Base-by-base conservation (phyloP, 2,113 vertebrate species). In the Sigmodon hispidus region DNA sequence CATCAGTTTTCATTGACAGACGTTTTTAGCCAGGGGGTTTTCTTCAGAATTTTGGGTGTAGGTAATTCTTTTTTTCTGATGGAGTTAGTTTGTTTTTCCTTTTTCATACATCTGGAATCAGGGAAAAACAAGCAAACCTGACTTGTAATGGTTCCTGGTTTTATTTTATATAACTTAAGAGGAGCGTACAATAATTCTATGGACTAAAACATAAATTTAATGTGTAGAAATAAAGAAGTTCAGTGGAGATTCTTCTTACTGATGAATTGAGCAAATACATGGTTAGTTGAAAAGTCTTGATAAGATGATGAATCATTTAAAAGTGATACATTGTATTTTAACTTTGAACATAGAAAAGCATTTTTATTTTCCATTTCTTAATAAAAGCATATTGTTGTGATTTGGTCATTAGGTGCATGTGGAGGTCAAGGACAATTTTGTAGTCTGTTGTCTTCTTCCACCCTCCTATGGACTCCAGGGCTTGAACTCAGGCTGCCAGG, bases 271-370 rank as follows among this genome's bases (percentile, higher is more conserved):
- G 79, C 57, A 88, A 55, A 24, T 59, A 85, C 24, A 40, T 86
- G 26, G 45, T 48, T 95, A 88, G 52, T 89, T 85, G 57, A 90
- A 94, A 95, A 95, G 34, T 84, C 93, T 88, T 88, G 26, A 73
- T 92, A 63, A 93, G 90, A 63, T 83, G 45, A 95, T 29, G 72
- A 89, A 90, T 86, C 65, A 84, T 93, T 93, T 86, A 89, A 89
- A 93, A 76, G 40, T 50, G 13, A 73, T 59, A 65, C 26, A 70
- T 48, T 87, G 11, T 52, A 67, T 95, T 96, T 91, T 87, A 84
- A 94, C 69, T 83, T 87, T 81, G 84, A 87, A 80, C 17, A 87
- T 19, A 87, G 85, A 80, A 85, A 79, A 72, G 29, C 19, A 36
- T 65, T 31, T 77, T 92, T 11, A 76, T 83, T 97, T 43, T 96